Evolutionary conservation across 1,140 invertebrate species (phyloP), one percentile per base, ranked within the genome.

Genomic region (Drosophila santomea): DNA sequence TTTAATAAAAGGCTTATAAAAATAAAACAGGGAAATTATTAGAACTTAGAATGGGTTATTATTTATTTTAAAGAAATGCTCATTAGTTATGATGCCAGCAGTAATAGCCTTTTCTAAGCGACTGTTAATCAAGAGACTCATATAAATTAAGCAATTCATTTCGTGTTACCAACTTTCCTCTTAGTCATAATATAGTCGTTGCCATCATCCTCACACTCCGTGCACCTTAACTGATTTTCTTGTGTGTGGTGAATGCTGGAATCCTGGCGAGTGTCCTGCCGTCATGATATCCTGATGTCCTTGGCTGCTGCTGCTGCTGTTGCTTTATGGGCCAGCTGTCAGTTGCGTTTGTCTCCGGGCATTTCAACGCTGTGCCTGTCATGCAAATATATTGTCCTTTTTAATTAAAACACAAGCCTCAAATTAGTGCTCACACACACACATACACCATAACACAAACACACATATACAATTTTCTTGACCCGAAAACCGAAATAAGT

Each of bases 341-440:
- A 81, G 69, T 78, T 81, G 69, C 54, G 78, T 59, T 78, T 61
- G 74, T 64, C 77, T 78, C 62, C 51, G 48, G 25, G 45, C 56
- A 52, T 74, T 76, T 52, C 35, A 25, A 35, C 17, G 38, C 57
- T 32, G 55, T 67, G 55, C 63, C 64, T 71, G 74, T 77, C 80
- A 88, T 88, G 83, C 84, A 86, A 86, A 86, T 86, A 83, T 89
- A 89, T 88, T 89, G 76, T 88, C 62, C 79, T 83, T 88, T 88
- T 88, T 88, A 88, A 88, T 88, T 88, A 88, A 88, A 88, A 89
- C 76, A 89, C 83, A 89, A 83, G 84, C 57, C 76, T 89, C 86
- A 88, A 89, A 89, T 88, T 89, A 80, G 76, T 79, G 74, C 51
- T n/a, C 38, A 20, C 54, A 48, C 69, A 73, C 23, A 60, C n/a